A percentile compares a stretch with the other conserved stretches of the same genome.
phyloP scores from a whole-genome alignment of 2,888 invertebrate species.

The Drosophila pseudotakahashii region DNA sequence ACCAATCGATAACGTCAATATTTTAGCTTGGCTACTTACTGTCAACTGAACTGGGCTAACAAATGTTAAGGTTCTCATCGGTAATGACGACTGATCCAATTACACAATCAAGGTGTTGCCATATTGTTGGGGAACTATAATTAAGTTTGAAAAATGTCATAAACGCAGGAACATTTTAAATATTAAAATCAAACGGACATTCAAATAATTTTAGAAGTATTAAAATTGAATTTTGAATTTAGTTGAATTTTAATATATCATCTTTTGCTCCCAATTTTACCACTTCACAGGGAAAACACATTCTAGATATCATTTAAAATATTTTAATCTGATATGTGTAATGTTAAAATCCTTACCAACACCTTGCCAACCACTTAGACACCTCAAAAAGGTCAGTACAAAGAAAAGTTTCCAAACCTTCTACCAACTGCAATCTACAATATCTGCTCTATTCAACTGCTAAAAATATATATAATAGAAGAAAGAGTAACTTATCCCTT shows the following conservation, averaged over 20 bases:
- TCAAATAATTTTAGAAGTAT: too few species aligned
- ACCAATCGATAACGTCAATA: constrained; percentile 52
- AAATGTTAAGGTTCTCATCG: constrained; percentile 5
- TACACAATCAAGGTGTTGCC: background rate
- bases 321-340: too few species aligned
- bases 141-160: background rate
- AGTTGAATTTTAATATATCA: too few species aligned
- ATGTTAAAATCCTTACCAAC: background rate
- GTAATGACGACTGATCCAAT: background rate
- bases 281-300: too few species aligned
- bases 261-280: too few species aligned
- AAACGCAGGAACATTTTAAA: too few species aligned
- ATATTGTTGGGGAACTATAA: background rate
- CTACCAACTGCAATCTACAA: background rate
- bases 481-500: constrained; percentile 1
- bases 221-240: too few species aligned
- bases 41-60: constrained; percentile 40
- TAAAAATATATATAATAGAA: background rate
- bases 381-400: constrained; percentile 13
- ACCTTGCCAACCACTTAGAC: constrained; percentile 16
- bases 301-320: too few species aligned
- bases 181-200: too few species aligned
- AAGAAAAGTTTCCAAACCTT: constrained; percentile 10
- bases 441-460: background rate
- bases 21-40: constrained; percentile 39